Percentiles rank a stretch among this genome's conserved stretches.
These are phyloP conservation scores for Limnephilus lunatus DNA, from an alignment of 2,888 invertebrate species.

Conservation along the genomic window DNA sequence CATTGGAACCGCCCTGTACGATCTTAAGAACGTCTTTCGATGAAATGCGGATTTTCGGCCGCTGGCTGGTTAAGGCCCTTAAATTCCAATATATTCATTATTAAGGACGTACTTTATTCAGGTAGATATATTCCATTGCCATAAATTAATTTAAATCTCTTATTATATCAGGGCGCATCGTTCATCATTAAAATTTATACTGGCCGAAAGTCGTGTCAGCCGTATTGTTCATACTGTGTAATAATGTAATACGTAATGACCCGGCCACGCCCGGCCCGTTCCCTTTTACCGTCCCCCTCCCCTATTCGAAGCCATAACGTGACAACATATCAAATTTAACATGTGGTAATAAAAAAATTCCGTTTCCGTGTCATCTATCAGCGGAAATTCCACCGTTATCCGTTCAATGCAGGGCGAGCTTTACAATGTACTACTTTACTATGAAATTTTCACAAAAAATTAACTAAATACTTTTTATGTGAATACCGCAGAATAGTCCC, in stretches of 20 bases:
- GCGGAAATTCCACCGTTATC: slow-evolving; percentile 51
- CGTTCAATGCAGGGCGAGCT: slow-evolving; percentile 9
- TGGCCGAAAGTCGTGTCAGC: slow-evolving; percentile 23
- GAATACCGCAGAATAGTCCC: too few species aligned
- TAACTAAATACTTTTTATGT: too few species aligned
- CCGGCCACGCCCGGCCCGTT: slow-evolving; percentile 24
- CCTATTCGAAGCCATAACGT: slow-evolving; percentile 26
- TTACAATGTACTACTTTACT: not conserved
- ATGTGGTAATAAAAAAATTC: slow-evolving; percentile 55
- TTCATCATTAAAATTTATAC: slow-evolving; percentile 49
- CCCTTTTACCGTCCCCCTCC: not conserved
- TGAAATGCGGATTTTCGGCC: too few species aligned
- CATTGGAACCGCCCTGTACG: too few species aligned
- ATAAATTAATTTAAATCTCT: slow-evolving; percentile 55
- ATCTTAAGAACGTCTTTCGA: too few species aligned
- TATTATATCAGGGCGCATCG: slow-evolving; percentile 47
- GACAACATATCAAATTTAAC: slow-evolving; percentile 51
- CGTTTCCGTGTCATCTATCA: slow-evolving; percentile 61
- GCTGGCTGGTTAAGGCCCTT: too few species aligned
- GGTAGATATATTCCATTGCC: not conserved
- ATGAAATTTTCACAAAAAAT: not conserved
- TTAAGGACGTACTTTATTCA: not conserved
- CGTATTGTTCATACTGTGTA: slow-evolving; percentile 11
- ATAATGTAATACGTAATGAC: slow-evolving; percentile 18
- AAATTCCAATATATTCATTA: not conserved